These are phyloP conservation scores for Tachysurus vachellii DNA, from an alignment of 2,113 vertebrate species.

Conservation along the genomic window DNA sequence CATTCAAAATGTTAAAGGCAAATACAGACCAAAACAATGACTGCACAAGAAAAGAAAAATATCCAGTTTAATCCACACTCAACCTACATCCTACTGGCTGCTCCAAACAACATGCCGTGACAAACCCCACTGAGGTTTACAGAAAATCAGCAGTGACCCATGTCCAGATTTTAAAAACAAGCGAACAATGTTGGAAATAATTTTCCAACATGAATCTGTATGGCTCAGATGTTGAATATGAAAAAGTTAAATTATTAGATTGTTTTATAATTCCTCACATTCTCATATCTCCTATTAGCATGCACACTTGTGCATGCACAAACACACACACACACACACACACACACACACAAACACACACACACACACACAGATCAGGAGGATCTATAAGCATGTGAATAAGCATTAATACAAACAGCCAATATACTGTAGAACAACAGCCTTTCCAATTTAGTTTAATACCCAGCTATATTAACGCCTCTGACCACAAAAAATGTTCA, in stretches of 20 bases:
- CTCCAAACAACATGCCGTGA: neutral
- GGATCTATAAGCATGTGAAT: neutral
- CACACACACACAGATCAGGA: neutral
- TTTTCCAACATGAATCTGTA: neutral
- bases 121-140: neutral
- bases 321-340: too few relatives aligned
- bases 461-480: neutral
- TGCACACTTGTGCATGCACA: neutral
- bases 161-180: neutral
- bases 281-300: neutral
- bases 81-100: too few relatives aligned
- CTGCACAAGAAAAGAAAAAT: neutral
- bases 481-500: neutral
- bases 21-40: neutral
- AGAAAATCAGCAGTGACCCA: neutral
- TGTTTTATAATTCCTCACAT: neutral
- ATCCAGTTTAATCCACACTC: neutral
- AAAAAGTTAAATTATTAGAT: neutral
- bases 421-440: neutral
- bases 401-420: neutral
- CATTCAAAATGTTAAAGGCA: neutral
- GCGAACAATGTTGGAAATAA: neutral
- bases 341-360: too few relatives aligned
- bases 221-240: neutral
- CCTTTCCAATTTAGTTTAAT: neutral